A percentile compares a stretch with the other conserved stretches of the same genome.
phyloP scores from a whole-genome alignment of 2,888 invertebrate species.

The Ethmia dodecea region DNA sequence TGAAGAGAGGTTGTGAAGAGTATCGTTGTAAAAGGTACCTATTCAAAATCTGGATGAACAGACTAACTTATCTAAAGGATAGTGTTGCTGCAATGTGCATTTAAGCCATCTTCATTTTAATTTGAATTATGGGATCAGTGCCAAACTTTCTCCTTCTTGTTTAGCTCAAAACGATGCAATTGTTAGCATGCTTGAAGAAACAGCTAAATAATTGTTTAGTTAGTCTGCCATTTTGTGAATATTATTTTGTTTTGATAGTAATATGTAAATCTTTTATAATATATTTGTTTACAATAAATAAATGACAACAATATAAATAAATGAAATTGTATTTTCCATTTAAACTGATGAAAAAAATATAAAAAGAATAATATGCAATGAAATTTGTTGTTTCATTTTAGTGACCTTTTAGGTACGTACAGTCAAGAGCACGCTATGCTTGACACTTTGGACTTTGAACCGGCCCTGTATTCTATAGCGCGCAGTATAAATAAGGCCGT shows the following conservation, averaged over 20 bases:
- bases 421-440: no score
- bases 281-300: conserved; percentile 78
- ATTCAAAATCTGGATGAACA: conserved; percentile 70
- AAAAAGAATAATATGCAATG: conserved; percentile 78
- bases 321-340: conserved; percentile 78
- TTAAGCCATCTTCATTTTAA: conserved; percentile 69
- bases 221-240: conserved; percentile 79
- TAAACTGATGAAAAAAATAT: conserved; percentile 77
- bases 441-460: no score
- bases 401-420: neutral
- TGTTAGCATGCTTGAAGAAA: conserved; percentile 74
- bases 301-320: conserved; percentile 78
- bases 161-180: conserved; percentile 77
- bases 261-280: conserved; percentile 79
- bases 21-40: conserved; percentile 76
- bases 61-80: conserved; percentile 66
- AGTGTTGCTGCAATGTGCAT: conserved; percentile 73
- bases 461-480: no score
- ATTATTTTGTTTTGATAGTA: conserved; percentile 78
- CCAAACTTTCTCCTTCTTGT: conserved; percentile 75
- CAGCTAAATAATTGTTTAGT: conserved; percentile 76
- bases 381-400: conserved; percentile 66
- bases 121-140: conserved; percentile 75
- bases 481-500: no score
- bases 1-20: conserved; percentile 72